Percentiles rank a stretch among this genome's conserved stretches.
Evolutionary conservation across 2,797 vertebrate genomes (phyloP).

Genomic region (Mormyrus hasselquistii): DNA sequence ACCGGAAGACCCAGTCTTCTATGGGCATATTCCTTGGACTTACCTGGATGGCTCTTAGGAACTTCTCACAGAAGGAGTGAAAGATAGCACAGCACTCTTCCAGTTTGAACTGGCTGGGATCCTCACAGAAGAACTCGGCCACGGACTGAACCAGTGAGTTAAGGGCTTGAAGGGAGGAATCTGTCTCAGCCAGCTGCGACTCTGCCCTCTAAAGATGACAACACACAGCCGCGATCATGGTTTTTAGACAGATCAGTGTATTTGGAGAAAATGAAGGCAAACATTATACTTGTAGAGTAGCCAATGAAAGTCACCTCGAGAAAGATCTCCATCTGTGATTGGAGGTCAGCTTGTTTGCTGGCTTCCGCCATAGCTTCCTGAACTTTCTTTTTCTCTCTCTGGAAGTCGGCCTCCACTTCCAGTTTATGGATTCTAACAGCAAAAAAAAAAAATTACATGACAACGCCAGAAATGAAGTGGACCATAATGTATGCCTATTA

Average conservation of each 20-base stretch:
- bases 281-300: background rate
- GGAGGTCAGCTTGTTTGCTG: conserved; percentile 56
- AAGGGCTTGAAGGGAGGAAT: conserved; percentile 48
- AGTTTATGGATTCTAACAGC: conserved; percentile 49
- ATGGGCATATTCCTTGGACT: background rate
- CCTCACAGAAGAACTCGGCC: conserved; percentile 74
- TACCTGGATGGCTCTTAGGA: conserved; percentile 65
- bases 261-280: background rate
- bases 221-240: too few relatives aligned
- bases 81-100: conserved; percentile 71
- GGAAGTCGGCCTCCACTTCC: conserved; percentile 63
- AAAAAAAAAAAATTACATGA: background rate
- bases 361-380: conserved; percentile 42
- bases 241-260: background rate
- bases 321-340: conserved; percentile 63
- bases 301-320: conserved; percentile 47
- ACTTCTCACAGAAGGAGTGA: conserved; percentile 66
- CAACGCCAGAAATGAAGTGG: background rate
- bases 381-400: conserved; percentile 53
- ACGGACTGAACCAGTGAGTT: conserved; percentile 49
- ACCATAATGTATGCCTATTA: background rate
- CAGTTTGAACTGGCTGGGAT: conserved; percentile 59
- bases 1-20: background rate
- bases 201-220: conserved; percentile 54
- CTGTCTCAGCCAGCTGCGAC: conserved; percentile 44